These are phyloP conservation scores for Tangara arthus DNA, from an alignment of 2,797 vertebrate genomes.

Conservation along the genomic window DNA sequence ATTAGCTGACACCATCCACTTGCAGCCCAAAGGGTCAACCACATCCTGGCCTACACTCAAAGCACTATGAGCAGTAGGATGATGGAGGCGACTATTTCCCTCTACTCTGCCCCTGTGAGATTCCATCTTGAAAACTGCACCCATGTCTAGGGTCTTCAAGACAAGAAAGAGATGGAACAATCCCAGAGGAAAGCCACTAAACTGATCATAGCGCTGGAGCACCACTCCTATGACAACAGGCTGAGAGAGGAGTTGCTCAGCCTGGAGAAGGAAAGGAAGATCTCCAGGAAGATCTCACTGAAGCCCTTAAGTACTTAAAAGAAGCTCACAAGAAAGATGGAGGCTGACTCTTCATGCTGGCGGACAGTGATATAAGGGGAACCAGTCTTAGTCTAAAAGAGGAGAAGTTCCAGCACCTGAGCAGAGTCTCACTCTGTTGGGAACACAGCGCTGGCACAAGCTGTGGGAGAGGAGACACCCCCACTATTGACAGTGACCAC, in stretches of 20 bases:
- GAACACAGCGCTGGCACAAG: not conserved
- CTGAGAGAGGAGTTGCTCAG: not conserved
- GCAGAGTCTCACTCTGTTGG: not conserved
- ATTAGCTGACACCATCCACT: not conserved
- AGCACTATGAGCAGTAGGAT: fast-evolving
- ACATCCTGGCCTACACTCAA: not conserved
- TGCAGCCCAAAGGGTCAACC: not conserved
- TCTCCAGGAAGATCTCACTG: not conserved
- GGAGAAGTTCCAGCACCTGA: not conserved
- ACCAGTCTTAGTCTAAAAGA: not conserved
- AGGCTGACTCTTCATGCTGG: not conserved
- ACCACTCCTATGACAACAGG: not conserved
- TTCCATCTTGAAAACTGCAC: not conserved
- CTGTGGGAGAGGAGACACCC: not conserved
- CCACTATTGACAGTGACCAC: not conserved
- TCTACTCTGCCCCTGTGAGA: not conserved
- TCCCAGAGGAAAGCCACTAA: not conserved
- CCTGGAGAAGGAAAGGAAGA: not conserved
- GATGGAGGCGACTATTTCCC: fast-evolving
- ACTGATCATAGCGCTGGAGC: not conserved
- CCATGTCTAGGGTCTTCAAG: not conserved
- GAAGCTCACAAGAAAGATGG: not conserved
- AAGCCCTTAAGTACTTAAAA: not conserved
- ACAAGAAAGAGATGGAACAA: not conserved
- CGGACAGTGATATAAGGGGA: not conserved